Conservation (phyloP, 1,140 invertebrate genomes). For the Ephestia elutella region DNA sequence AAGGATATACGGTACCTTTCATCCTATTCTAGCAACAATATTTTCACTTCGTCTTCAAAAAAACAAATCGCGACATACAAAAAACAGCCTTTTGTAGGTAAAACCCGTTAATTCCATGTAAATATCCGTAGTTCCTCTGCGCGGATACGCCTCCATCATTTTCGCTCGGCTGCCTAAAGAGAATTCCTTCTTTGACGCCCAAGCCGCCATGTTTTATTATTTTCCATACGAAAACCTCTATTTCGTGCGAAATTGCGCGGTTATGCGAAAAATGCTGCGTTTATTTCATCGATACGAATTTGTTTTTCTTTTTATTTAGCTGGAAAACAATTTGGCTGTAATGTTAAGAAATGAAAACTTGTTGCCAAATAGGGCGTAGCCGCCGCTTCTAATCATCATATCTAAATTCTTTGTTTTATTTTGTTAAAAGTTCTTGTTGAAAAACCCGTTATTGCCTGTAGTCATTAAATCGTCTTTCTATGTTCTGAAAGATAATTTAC, state of each 20-base stretch:
- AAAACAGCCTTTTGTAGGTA: not conserved
- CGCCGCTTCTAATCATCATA: no score
- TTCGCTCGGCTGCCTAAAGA: not conserved
- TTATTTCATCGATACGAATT: not conserved
- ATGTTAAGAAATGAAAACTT: no score
- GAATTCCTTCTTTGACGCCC: not conserved
- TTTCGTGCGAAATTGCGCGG: not conserved
- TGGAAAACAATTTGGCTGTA: no score
- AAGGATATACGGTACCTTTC: no score
- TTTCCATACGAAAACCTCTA: slow-evolving; percentile 1
- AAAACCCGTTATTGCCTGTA: no score
- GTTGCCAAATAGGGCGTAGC: no score
- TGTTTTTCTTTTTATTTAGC: no score
- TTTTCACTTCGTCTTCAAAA: not conserved
- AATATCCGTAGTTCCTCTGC: not conserved
- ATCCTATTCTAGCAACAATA: no score
- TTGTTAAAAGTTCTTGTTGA: no score
- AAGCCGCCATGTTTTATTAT: not conserved
- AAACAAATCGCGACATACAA: not conserved
- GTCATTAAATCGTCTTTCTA: no score
- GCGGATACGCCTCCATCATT: not conserved
- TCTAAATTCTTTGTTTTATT: no score
- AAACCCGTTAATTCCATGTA: slow-evolving; percentile 5
- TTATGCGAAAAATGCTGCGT: not conserved
- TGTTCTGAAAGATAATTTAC: no score